Percentiles rank a stretch among this genome's conserved stretches.
phyloP scores from a whole-genome alignment of 2,888 invertebrate species.

The Epinotia brunnichana region DNA sequence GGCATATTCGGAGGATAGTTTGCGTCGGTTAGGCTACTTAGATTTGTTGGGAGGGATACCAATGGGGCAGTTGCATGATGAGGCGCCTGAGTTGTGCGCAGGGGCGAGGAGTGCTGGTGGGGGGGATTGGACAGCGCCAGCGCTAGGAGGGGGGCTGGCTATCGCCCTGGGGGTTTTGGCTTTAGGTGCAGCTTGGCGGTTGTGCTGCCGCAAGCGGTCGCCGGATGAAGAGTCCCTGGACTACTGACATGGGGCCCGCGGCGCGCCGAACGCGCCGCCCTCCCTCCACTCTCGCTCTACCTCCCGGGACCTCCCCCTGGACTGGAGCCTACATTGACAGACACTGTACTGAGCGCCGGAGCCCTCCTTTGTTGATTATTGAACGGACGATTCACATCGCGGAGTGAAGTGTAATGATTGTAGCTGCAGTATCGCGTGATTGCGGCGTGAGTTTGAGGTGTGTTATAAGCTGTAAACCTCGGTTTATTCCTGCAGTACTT shows the following conservation, averaged over 20 bases:
- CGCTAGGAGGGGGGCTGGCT: slow-evolving; percentile 85
- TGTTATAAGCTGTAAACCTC: slow-evolving; percentile 27
- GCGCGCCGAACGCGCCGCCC: slow-evolving; percentile 77
- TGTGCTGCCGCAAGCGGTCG: slow-evolving; percentile 84
- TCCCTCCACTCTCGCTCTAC: slow-evolving; percentile 74
- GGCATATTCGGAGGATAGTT: slow-evolving; percentile 84
- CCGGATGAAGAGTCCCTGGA: slow-evolving; percentile 85
- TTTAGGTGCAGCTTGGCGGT: slow-evolving; percentile 84
- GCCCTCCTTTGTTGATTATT: slow-evolving; percentile 65
- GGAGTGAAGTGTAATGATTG: slow-evolving; percentile 16
- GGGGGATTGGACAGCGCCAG: slow-evolving; percentile 85
- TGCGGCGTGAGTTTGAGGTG: slow-evolving; percentile 27
- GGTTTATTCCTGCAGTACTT: slow-evolving; percentile 39
- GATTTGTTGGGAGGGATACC: slow-evolving; percentile 74
- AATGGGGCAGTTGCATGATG: slow-evolving; percentile 86
- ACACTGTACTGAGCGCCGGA: slow-evolving; percentile 77
- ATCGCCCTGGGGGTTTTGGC: slow-evolving; percentile 82
- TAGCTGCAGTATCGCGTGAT: slow-evolving; percentile 31
- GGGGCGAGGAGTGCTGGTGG: slow-evolving; percentile 75
- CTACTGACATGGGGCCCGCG: slow-evolving; percentile 85
- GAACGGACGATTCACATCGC: slow-evolving; percentile 44
- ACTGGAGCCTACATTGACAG: slow-evolving; percentile 83
- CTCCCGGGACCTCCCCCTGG: slow-evolving; percentile 75
- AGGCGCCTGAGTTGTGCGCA: slow-evolving; percentile 89
- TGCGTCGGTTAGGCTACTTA: slow-evolving; percentile 83